A percentile compares a stretch with the other conserved stretches of the same genome.
These are phyloP conservation scores for Idaea aversata DNA, from an alignment of 2,888 invertebrate species.

Conservation along the genomic window DNA sequence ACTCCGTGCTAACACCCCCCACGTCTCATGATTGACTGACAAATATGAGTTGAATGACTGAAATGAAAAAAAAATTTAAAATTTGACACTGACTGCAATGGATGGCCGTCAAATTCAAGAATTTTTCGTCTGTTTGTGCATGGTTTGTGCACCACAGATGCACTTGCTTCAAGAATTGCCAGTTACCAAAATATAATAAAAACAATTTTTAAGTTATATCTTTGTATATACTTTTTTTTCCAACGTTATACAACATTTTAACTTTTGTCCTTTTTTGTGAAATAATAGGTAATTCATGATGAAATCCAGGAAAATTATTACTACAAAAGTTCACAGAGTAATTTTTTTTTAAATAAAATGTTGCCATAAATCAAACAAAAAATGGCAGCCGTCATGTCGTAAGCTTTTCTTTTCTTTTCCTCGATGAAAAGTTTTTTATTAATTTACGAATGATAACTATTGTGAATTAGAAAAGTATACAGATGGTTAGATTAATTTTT, in stretches of 20 bases:
- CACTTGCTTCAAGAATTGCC: not conserved
- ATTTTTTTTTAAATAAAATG: slow-evolving; percentile 33
- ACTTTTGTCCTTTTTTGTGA: not conserved
- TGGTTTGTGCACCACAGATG: not conserved
- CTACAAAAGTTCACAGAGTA: too few relatives aligned
- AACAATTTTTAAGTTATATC: slow-evolving; percentile 16
- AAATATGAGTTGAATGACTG: slow-evolving; percentile 11
- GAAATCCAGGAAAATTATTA: too few relatives aligned
- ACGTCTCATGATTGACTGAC: slow-evolving; percentile 44
- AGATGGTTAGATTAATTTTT: slow-evolving; percentile 45
- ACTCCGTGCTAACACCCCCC: slow-evolving; percentile 40
- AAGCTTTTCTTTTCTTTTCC: slow-evolving; percentile 74
- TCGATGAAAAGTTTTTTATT: slow-evolving; percentile 65
- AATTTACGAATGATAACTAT: slow-evolving; percentile 51
- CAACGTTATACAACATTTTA: not conserved
- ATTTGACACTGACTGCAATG: not conserved
- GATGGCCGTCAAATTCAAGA: not conserved
- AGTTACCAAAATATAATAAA: slow-evolving; percentile 36
- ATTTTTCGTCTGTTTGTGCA: not conserved
- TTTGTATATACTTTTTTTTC: too few relatives aligned
- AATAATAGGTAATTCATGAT: too few relatives aligned
- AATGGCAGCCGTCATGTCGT: slow-evolving; percentile 79
- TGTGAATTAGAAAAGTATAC: slow-evolving; percentile 51
- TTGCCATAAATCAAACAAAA: slow-evolving; percentile 67
- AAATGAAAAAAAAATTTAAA: not conserved